Conservation (phyloP, 2,888 invertebrate genomes). For the Argyra leucocephala region DNA sequence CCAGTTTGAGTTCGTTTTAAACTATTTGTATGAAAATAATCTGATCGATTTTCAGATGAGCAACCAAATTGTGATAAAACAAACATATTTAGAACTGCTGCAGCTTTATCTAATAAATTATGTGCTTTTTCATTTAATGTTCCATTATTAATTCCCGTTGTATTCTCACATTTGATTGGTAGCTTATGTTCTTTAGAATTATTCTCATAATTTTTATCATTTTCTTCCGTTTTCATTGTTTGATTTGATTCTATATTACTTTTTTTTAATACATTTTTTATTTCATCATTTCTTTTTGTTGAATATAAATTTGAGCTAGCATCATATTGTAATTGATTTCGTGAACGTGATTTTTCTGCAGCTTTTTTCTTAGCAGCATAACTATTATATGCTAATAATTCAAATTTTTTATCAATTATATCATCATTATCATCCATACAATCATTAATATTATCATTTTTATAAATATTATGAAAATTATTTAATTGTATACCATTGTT, state of each 20-base stretch:
- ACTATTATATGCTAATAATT: conserved; percentile 35
- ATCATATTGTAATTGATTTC: background rate
- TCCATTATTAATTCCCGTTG: background rate
- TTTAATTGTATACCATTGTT: background rate
- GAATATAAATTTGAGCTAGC: conserved; percentile 18
- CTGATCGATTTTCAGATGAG: conserved; percentile 45
- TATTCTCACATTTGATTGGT: too few species aligned
- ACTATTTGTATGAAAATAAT: conserved; percentile 60
- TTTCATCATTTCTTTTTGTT: conserved; percentile 1
- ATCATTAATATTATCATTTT: conserved; percentile 17
- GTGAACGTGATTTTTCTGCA: conserved; percentile 17
- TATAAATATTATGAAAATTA: background rate
- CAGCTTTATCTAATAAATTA: conserved; percentile 70
- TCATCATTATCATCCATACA: too few species aligned
- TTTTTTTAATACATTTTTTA: too few species aligned
- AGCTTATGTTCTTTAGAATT: too few species aligned
- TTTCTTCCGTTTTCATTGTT: background rate
- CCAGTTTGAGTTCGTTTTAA: conserved; percentile 74
- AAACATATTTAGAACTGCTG: conserved; percentile 85
- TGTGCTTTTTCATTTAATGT: conserved; percentile 38
- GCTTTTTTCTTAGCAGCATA: conserved; percentile 40
- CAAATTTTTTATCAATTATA: conserved; percentile 23
- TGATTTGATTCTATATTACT: background rate
- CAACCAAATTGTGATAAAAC: conserved; percentile 88
- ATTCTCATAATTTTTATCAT: background rate